A percentile compares a stretch with the other conserved stretches of the same genome.
phyloP scores from a whole-genome alignment of 2,888 invertebrate genomes.

The Oxyteleia sp. region DNA sequence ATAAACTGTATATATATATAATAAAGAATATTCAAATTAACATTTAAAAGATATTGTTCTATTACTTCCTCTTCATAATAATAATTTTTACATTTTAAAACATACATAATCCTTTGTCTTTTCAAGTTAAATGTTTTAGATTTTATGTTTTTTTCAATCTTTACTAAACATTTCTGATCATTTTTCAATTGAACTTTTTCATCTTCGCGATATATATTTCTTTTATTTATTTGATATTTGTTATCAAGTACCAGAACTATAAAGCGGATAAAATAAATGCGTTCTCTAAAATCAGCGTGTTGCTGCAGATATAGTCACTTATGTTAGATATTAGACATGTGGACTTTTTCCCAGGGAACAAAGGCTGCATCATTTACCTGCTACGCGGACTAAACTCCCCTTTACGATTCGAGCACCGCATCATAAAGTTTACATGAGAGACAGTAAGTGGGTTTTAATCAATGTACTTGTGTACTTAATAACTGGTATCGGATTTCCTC shows the following conservation, averaged over 20 bases:
- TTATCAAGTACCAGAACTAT: neutral
- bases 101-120: too few relatives aligned
- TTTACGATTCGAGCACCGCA: conserved; percentile 72
- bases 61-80: too few relatives aligned
- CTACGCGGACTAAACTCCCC: conserved; percentile 73
- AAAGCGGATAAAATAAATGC: conserved; percentile 26
- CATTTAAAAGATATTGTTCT: too few relatives aligned
- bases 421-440: conserved; percentile 83
- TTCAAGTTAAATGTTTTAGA: too few relatives aligned
- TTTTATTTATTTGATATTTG: neutral
- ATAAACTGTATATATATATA: too few relatives aligned
- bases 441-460: conserved; percentile 85
- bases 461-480: conserved; percentile 86
- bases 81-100: too few relatives aligned
- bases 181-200: neutral
- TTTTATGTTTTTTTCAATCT: too few relatives aligned
- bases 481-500: conserved; percentile 82
- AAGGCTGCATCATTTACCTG: conserved; percentile 83
- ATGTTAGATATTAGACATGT: conserved; percentile 85
- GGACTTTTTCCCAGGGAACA: conserved; percentile 86
- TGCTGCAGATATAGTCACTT: conserved; percentile 32
- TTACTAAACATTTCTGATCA: too few relatives aligned
- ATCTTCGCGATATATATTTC: neutral
- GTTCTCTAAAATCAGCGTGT: conserved; percentile 42
- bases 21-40: too few relatives aligned